Conservation (phyloP, 2,888 invertebrate genomes). For the Erebia ligea region DNA sequence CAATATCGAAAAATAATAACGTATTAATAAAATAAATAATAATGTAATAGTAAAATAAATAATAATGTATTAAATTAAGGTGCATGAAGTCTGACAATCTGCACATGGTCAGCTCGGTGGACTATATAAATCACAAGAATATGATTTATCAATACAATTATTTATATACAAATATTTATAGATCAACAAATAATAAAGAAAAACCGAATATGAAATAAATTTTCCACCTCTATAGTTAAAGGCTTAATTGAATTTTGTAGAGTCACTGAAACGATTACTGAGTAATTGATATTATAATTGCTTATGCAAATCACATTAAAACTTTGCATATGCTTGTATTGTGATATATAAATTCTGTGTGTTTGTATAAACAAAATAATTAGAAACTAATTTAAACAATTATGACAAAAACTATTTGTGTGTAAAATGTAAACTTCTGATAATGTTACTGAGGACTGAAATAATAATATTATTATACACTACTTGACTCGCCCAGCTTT, state of each 20-base stretch:
- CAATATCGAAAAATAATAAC: too few relatives aligned
- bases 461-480: neutral
- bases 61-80: too few relatives aligned
- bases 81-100: too few relatives aligned
- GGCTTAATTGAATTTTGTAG: conserved; percentile 64
- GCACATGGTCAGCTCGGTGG: too few relatives aligned
- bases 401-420: neutral
- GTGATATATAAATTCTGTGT: neutral
- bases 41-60: too few relatives aligned
- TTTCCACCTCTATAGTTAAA: conserved; percentile 59
- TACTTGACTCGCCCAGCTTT: too few relatives aligned
- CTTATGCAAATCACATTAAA: conserved; percentile 48
- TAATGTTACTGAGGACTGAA: neutral
- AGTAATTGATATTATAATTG: conserved; percentile 63
- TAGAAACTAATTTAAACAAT: neutral
- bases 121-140: too few relatives aligned
- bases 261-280: conserved; percentile 55
- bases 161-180: conserved; percentile 27
- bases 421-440: neutral
- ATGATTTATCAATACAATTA: too few relatives aligned
- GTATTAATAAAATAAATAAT: too few relatives aligned
- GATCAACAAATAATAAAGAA: conserved; percentile 52
- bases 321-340: conserved; percentile 28
- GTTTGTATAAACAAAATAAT: neutral
- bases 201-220: conserved; percentile 57